These are phyloP conservation scores for Bugula neritina DNA, from an alignment of 2,888 invertebrate genomes.

Conservation along the genomic window DNA sequence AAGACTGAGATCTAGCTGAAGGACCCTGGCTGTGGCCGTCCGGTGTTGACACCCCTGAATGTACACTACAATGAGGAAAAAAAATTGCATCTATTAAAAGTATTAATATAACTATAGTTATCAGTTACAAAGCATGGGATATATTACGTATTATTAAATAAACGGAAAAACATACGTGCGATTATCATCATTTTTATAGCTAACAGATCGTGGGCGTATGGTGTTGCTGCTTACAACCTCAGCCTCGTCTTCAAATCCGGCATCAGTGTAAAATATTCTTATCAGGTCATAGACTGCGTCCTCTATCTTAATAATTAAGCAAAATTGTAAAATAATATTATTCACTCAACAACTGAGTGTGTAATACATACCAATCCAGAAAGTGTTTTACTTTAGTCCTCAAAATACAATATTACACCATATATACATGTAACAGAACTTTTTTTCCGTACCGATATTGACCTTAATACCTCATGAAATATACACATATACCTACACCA, in stretches of 20 bases:
- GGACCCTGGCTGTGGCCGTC: constrained; percentile 33
- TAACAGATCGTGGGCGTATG: background rate
- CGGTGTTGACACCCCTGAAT: constrained; percentile 55
- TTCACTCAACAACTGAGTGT: too few relatives aligned
- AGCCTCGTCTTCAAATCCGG: constrained; percentile 32
- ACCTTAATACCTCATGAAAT: too few relatives aligned
- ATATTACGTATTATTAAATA: too few relatives aligned
- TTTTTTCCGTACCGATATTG: too few relatives aligned
- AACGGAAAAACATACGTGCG: background rate
- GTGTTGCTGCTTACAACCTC: background rate
- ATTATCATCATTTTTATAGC: background rate
- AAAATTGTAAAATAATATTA: background rate
- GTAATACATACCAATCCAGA: too few relatives aligned
- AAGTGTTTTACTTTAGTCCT: too few relatives aligned
- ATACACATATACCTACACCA: too few relatives aligned
- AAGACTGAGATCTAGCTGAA: constrained; percentile 1
- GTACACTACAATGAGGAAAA: constrained; percentile 18
- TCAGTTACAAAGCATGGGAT: too few relatives aligned
- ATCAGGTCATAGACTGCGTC: constrained; percentile 71
- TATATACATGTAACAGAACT: too few relatives aligned
- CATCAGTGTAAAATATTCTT: constrained; percentile 60
- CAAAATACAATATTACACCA: too few relatives aligned
- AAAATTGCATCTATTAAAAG: too few relatives aligned
- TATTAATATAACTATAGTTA: too few relatives aligned
- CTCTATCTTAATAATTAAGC: constrained; percentile 58